Evolutionary conservation across 2,113 vertebrate genomes (phyloP), one percentile per base, ranked within the genome.

Genomic region (Puma concolor): DNA sequence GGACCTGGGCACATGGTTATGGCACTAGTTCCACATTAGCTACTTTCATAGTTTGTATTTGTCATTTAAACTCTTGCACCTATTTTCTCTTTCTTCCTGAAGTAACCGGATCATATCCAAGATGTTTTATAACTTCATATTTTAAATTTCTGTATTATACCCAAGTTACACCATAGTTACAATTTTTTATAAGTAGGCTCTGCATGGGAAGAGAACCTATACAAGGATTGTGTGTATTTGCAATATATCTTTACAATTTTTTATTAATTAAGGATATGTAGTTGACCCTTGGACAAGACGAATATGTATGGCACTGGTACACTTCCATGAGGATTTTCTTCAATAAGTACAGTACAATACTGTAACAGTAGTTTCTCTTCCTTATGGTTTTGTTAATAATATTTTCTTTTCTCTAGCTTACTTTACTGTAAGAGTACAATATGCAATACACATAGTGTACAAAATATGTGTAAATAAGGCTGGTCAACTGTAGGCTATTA

Each of bases 81-180:
- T 71, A 5, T 95, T 81, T 80, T 91, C 19, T 97, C 44, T 57
- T 84, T 25, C 60, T 87, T 72, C 71, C 25, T 92, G 77, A 72
- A 88, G 41, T 64, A 91, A 67, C 14, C 94, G 77, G 36, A 41
- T 89, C 79, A 29, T 76, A 15, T 12, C 29, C 66, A 48, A 77
- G 21, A 82, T 79, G 2, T 13, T 8, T 94, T 76, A 31, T 88
- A 91, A n/a, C 19, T 67, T 67, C n/a, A 33, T 21, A 48, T 60
- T 88, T 79, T 74, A 79, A 63, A 63, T 94, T 41, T 94, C n/a
- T 66, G 79, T 86, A 17, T 86, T 92, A 36, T 86, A 17, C n/a
- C 71, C 67, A 57, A 50, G 6, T 33, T 84, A 5, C 67, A 44
- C 64, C 13, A 48, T 15, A 81, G 86, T 29, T 80, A 54, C 7